These are phyloP conservation scores for Thalassarche chlororhynchos DNA, from an alignment of 2,113 vertebrate genomes.

Conservation along the genomic window DNA sequence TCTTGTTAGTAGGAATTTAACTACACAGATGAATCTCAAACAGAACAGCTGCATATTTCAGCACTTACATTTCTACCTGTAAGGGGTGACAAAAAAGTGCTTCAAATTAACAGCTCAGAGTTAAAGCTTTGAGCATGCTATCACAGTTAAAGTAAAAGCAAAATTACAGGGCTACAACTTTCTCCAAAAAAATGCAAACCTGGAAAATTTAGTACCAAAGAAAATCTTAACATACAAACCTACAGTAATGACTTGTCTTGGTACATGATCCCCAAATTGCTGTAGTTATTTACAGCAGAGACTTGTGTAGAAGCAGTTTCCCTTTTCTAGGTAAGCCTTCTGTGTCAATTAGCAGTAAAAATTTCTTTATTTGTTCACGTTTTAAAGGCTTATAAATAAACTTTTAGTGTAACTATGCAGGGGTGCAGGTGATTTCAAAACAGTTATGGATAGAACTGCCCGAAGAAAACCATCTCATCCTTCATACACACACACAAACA, in stretches of 20 bases:
- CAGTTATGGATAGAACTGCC: not conserved
- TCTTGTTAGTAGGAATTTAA: not conserved
- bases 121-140: not conserved
- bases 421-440: not conserved
- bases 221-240: not conserved
- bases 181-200: not conserved
- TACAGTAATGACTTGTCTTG: not conserved
- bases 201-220: not conserved
- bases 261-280: not conserved
- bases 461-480: not conserved
- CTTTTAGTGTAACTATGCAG: not conserved
- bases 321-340: not conserved
- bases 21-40: not conserved
- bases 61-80: not conserved
- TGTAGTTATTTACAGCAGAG: not conserved
- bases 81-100: not conserved
- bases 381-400: not conserved
- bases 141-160: not conserved
- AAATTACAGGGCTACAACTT: not conserved
- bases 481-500: not conserved
- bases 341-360: not conserved
- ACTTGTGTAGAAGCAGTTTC: not conserved
- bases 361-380: not conserved
- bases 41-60: not conserved
- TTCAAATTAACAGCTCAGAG: not conserved